Conservation (phyloP, 1,140 invertebrate genomes). For the Drosophila albomicans region DNA sequence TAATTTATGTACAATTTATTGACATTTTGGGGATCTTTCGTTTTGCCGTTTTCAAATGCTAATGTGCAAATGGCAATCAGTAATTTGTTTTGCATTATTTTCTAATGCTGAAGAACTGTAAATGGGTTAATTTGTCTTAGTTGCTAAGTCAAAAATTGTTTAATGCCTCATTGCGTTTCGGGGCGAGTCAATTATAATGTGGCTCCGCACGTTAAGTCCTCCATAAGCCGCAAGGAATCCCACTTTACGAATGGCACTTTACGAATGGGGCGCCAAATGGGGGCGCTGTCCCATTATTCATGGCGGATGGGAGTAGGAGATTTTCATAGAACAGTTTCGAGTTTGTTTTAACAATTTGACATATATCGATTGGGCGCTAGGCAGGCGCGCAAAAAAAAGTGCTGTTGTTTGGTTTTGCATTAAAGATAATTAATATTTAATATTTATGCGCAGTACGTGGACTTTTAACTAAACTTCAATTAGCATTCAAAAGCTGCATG, state of each 20-base stretch:
- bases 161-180: conserved; percentile 44
- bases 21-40: background rate
- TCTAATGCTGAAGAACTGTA: conserved; percentile 48
- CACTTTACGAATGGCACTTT: conserved; percentile 50
- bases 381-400: background rate
- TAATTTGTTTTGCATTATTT: conserved; percentile 51
- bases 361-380: conserved; percentile 60
- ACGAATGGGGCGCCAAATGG: conserved; percentile 59
- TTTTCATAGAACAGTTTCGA: conserved; percentile 11
- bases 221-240: conserved; percentile 45
- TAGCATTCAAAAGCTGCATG: conserved; percentile 57
- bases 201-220: conserved; percentile 36
- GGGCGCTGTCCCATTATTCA: conserved; percentile 63
- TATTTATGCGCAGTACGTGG: conserved; percentile 47
- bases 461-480: conserved; percentile 60
- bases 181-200: conserved; percentile 8
- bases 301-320: conserved; percentile 37
- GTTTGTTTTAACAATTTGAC: conserved; percentile 35
- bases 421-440: conserved; percentile 49
- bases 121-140: conserved; percentile 75
- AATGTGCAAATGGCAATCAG: conserved; percentile 27
- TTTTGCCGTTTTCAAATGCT: conserved; percentile 2
- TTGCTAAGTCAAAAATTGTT: conserved; percentile 75
- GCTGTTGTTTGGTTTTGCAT: conserved; percentile 60
- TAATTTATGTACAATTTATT: conserved; percentile 23